Percentiles rank a stretch among this genome's conserved stretches.
Evolutionary conservation across 2,113 vertebrate genomes (phyloP).

Genomic region (Tychaedon coryphoeus): DNA sequence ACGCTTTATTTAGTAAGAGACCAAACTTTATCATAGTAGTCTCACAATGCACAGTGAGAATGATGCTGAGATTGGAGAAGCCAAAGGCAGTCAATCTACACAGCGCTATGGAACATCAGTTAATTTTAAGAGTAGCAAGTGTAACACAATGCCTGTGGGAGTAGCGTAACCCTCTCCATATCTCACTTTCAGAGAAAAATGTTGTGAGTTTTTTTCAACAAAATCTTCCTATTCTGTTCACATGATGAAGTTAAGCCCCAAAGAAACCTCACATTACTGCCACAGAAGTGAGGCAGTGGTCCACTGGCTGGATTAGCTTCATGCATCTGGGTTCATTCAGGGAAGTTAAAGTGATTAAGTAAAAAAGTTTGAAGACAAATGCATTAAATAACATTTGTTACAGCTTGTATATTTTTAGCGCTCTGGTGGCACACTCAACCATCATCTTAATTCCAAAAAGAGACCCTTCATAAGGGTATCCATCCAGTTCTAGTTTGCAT

Average conservation of each 20-base stretch:
- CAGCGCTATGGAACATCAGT: rapidly evolving
- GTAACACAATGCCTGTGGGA: not conserved
- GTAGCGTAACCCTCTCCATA: not conserved
- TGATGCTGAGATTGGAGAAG: not conserved
- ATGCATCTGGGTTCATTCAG: not conserved
- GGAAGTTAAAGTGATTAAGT: not conserved
- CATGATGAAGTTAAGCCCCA: not conserved
- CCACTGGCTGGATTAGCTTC: not conserved
- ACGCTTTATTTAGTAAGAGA: not conserved
- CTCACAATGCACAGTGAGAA: not conserved
- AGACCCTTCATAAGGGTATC: not conserved
- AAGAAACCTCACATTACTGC: rapidly evolving
- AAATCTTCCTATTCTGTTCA: not conserved
- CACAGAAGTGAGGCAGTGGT: not conserved
- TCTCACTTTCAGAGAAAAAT: not conserved
- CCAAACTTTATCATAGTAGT: not conserved
- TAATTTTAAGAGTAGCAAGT: not conserved
- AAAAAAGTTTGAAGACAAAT: not conserved
- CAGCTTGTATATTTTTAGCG: not conserved
- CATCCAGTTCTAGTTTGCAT: not conserved
- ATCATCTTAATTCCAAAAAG: not conserved
- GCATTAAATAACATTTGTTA: not conserved
- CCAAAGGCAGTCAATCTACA: not conserved
- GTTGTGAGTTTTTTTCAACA: not conserved
- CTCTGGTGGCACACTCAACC: not conserved